Evolutionary conservation across 2,888 invertebrate species (phyloP), one percentile per base, ranked within the genome.

Genomic region (Pristionchus japonicus): DNA sequence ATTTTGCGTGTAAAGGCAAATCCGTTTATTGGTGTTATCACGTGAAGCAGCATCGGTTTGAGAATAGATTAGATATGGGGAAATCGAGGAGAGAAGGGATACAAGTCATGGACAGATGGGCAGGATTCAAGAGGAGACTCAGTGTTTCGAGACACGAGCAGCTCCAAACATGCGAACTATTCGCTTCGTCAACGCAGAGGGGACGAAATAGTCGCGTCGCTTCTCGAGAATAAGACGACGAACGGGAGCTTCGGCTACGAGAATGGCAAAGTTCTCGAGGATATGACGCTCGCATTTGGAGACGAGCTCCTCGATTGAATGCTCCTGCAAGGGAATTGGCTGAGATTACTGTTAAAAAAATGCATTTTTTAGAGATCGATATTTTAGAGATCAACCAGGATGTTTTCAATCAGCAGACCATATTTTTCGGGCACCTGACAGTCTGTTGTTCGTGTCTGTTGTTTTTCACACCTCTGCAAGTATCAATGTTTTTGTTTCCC

Each of bases 261-360:
- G 86, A 23, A 82, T 49, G 15, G 86, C 89, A 52, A 89, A 89
- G 84, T 89, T 88, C 82, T 89, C 89, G 77, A 89, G 89, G 3
- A 89, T 67, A 74, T 86, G 89, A 17, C 67, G 57, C 84, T 89
- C 89, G 64, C 89, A 89, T 20, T 61, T 40, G 13, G 88, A 74
- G 31, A 88, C 31, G 15, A 89, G 64, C 20, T 80, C 61, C 43
- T 70, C 64, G 49, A 87, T 86, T 3, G 80, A 52, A 77, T 89
- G 88, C 86, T 86, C 89, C 89, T 89, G n/a, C 43, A 89, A 74
- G 4, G n/a, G n/a, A n/a, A n/a, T n/a, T n/a, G n/a, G n/a, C n/a
- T n/a, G n/a, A n/a, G n/a, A n/a, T n/a, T n/a, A n/a, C n/a, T n/a
- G n/a, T n/a, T n/a, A n/a, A n/a, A n/a, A n/a, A n/a, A n/a, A n/a